These are phyloP conservation scores for Rhodeus uyekii DNA, from an alignment of 2,797 vertebrate genomes.

Conservation along the genomic window DNA sequence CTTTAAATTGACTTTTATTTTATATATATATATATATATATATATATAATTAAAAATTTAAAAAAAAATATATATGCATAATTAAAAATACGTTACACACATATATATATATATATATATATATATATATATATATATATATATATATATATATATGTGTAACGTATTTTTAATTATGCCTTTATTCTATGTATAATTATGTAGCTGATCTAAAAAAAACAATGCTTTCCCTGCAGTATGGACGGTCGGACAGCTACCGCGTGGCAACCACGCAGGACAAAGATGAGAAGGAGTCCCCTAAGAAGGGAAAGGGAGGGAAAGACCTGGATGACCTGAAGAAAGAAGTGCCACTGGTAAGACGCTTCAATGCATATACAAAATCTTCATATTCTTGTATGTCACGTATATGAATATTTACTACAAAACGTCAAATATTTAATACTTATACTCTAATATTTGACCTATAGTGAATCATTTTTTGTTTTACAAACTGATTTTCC, in stretches of 20 bases:
- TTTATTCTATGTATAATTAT: not conserved
- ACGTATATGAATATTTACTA: not conserved
- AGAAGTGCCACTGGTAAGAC: slow-evolving; percentile 88
- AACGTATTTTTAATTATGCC: too few relatives aligned
- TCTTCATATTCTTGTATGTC: not conserved
- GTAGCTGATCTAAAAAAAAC: not conserved
- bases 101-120: too few relatives aligned
- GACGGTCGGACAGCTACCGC: slow-evolving; percentile 91
- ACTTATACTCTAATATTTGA: not conserved
- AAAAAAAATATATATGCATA: too few relatives aligned
- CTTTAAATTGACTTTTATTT: too few relatives aligned
- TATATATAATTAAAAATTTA: too few relatives aligned
- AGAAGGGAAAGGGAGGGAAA: slow-evolving; percentile 83
- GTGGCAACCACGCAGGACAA: slow-evolving; percentile 93
- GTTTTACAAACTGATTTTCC: not conserved
- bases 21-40: too few relatives aligned
- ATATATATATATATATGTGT: too few relatives aligned
- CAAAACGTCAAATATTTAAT: not conserved
- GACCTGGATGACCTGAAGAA: slow-evolving; percentile 93
- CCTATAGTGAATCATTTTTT: not conserved
- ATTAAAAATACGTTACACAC: too few relatives aligned
- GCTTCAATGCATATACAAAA: not conserved
- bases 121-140: too few relatives aligned
- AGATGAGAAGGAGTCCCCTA: slow-evolving; percentile 84
- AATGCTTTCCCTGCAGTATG: slow-evolving; percentile 74